phyloP scores from a whole-genome alignment of 2,888 invertebrate species.

The Idaea biselata region DNA sequence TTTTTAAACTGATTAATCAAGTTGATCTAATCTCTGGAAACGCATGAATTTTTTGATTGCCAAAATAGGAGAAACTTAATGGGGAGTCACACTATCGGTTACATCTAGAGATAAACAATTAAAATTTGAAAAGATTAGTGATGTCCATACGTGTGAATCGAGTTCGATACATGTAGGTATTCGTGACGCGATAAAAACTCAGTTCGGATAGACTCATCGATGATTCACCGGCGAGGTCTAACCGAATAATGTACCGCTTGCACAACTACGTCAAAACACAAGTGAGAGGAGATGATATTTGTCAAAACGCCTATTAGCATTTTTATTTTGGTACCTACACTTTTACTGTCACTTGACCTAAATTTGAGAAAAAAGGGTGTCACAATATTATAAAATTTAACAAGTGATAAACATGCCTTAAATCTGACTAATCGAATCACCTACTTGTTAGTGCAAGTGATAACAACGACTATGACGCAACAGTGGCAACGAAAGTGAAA shows the following conservation, averaged over 20 bases:
- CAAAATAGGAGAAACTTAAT: no score
- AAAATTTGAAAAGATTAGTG: conserved; percentile 26
- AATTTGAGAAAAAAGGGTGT: conserved; percentile 2
- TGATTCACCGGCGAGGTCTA: conserved; percentile 69
- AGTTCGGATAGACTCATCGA: conserved; percentile 77
- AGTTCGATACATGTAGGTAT: conserved; percentile 28
- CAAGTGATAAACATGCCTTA: neutral
- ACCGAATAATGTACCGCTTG: conserved; percentile 70
- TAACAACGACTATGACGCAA: conserved; percentile 25
- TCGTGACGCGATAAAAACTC: conserved; percentile 70
- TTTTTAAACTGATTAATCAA: conserved; percentile 10
- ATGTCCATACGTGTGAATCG: conserved; percentile 37
- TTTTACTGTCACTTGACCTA: conserved; percentile 4
- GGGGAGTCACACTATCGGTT: conserved; percentile 13
- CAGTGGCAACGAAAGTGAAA: conserved; percentile 18
- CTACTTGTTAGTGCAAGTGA: conserved; percentile 9
- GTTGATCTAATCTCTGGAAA: conserved; percentile 10
- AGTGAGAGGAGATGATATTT: conserved; percentile 46
- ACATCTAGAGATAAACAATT: conserved; percentile 21
- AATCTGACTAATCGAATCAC: neutral
- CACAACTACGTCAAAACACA: conserved; percentile 65
- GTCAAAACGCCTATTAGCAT: conserved; percentile 5
- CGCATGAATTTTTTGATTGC: no score
- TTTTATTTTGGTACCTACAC: neutral
- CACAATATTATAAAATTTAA: conserved; percentile 5